These are phyloP conservation scores for Cyphomyrus plagiostoma DNA, from an alignment of 2,113 vertebrate species.

Conservation along the genomic window DNA sequence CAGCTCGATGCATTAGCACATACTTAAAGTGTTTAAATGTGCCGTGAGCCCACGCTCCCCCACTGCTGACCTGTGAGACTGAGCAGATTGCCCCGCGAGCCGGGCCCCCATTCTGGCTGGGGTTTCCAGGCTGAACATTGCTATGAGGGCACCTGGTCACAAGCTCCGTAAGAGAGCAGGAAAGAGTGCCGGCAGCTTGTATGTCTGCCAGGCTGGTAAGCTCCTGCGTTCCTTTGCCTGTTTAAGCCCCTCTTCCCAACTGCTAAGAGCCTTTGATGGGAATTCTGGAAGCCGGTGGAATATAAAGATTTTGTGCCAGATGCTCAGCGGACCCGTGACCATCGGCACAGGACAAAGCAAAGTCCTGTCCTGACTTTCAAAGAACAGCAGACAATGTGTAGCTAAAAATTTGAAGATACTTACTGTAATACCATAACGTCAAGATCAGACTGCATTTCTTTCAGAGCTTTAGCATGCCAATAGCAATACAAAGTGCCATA, in stretches of 20 bases:
- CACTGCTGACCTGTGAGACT: constrained; percentile 30
- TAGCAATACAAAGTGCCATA: background rate
- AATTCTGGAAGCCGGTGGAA: background rate
- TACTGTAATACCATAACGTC: background rate
- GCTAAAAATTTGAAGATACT: background rate
- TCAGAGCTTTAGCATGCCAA: background rate
- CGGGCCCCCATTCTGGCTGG: background rate
- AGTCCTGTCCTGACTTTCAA: background rate
- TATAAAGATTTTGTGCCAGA: background rate
- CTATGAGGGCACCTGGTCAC: constrained; percentile 26
- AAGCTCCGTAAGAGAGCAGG: constrained; percentile 12
- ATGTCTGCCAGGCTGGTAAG: constrained; percentile 36
- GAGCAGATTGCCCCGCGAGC: constrained; percentile 24
- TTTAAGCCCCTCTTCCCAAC: constrained; percentile 7
- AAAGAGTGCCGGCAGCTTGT: constrained; percentile 5
- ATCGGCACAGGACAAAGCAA: background rate
- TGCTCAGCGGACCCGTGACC: background rate
- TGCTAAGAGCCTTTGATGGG: background rate
- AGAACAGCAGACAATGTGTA: background rate
- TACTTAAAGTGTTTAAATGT: constrained; percentile 37
- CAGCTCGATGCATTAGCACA: constrained; percentile 30
- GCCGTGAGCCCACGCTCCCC: constrained; percentile 22
- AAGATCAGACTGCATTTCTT: background rate
- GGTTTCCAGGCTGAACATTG: constrained; percentile 27
- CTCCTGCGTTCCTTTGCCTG: constrained; percentile 12